Evolutionary conservation across 2,113 vertebrate species (phyloP), one percentile per base, ranked within the genome.

Genomic region (Zeus faber): DNA sequence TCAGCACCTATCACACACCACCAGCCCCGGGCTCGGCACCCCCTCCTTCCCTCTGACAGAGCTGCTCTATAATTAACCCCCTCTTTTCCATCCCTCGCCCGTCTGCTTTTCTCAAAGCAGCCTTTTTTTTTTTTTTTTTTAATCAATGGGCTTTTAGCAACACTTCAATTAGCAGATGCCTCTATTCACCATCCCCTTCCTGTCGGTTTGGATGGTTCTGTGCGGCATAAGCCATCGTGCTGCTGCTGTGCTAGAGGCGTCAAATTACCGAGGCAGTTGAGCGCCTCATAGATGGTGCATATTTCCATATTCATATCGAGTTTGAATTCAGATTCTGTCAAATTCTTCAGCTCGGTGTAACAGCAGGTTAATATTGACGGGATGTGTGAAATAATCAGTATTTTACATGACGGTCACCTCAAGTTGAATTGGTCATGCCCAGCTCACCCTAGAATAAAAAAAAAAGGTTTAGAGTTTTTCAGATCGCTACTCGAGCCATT

Each of bases 141-240:
- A 18, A 77, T 88, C 88, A 87, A 85, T 87, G 81, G 71, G 75
- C 80, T 89, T 84, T 88, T 83, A 88, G 79, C 70, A 56, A 47
- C 72, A 76, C 77, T 82, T 85, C 77, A 88, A 77, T 87, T 82
- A 84, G 80, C 85, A 88, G 89, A 88, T 87, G 87, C 81, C 85
- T 83, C 83, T 83, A 87, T 89, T 89, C 84, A 88, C 63, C 75
- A 79, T 49, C 77, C 65, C 71, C 83, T n/a, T 88, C 87, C 88
- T 89, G 85, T 75, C 85, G 81, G 82, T 87, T 84, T 85, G 72
- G 81, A 82, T 82, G 76, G 69, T 81, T 81, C 86, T 85, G 79
- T 68, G 63, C 73, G 68, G 76, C 60, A 75, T 74, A 79, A 84
- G 72, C 71, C 80, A 65, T 67, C 68, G 58, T 72, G 65, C 78